phyloP scores from a whole-genome alignment of 2,888 invertebrate genomes.

The Eupithecia abbreviata region DNA sequence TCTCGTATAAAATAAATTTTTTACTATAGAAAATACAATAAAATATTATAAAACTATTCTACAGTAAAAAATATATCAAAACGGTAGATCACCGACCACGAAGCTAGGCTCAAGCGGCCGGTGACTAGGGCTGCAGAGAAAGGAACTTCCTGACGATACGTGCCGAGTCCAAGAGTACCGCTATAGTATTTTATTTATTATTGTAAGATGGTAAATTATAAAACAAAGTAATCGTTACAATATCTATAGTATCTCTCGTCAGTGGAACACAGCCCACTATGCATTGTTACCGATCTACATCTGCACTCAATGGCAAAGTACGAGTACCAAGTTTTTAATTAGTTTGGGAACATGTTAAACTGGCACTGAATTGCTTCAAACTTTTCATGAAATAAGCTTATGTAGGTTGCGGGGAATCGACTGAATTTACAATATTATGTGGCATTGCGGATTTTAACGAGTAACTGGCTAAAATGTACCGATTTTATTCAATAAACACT shows the following conservation, averaged over 20 bases:
- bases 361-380: conserved; percentile 26
- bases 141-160: no score
- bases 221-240: background rate
- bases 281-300: conserved; percentile 39
- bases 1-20: no score
- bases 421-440: conserved; percentile 1
- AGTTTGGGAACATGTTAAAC: conserved; percentile 42
- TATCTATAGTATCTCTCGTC: background rate
- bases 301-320: conserved; percentile 41
- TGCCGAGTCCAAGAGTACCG: no score
- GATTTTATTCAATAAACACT: background rate
- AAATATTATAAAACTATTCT: no score
- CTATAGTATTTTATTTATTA: no score
- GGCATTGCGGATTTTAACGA: background rate
- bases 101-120: no score
- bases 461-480: background rate
- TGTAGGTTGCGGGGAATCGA: conserved; percentile 19
- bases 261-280: conserved; percentile 9
- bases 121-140: no score
- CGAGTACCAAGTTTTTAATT: conserved; percentile 45
- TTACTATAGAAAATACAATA: no score
- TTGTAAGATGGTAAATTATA: no score
- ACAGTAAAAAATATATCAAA: no score
- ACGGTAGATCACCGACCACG: no score
- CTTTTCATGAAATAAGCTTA: conserved; percentile 31